Evolutionary conservation across 2,888 invertebrate species (phyloP).

Genomic region (Phoenoteleia sp.): DNA sequence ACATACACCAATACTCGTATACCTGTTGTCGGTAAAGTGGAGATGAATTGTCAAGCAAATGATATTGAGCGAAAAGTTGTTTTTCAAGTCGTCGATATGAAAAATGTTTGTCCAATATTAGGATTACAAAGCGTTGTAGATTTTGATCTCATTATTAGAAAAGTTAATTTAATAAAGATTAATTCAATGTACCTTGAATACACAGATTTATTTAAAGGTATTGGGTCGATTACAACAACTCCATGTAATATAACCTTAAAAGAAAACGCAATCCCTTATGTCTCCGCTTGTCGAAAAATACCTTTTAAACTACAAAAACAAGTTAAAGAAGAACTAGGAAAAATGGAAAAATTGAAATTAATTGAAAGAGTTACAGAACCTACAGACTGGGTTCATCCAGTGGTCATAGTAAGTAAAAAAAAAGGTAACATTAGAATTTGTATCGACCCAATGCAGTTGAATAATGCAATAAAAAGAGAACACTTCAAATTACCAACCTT

Average conservation of each 20-base stretch:
- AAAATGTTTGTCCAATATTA: conserved; percentile 16
- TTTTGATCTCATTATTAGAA: too few relatives aligned
- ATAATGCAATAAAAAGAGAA: conserved; percentile 74
- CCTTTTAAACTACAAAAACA: too few relatives aligned
- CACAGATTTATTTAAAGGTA: too few relatives aligned
- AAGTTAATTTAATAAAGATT: too few relatives aligned
- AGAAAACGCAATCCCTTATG: too few relatives aligned
- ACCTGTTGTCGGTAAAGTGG: conserved; percentile 10
- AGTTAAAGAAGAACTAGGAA: too few relatives aligned
- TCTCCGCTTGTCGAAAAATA: too few relatives aligned
- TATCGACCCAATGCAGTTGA: conserved; percentile 78
- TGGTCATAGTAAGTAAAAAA: conserved; percentile 48
- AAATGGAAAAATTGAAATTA: too few relatives aligned
- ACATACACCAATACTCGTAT: conserved; percentile 17
- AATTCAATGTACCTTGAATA: too few relatives aligned
- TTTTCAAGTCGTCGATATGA: conserved; percentile 10
- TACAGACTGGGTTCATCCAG: conserved; percentile 75
- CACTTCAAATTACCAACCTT: conserved; percentile 72
- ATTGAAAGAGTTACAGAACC: conserved; percentile 70
- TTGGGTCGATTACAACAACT: too few relatives aligned
- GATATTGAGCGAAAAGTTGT: background rate
- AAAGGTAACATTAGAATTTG: conserved; percentile 76
- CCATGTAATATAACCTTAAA: too few relatives aligned
- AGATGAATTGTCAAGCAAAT: background rate
- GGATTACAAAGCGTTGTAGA: conserved; percentile 10